Base-by-base conservation (phyloP, 2,888 invertebrate genomes). In the Sinelater perroti region DNA sequence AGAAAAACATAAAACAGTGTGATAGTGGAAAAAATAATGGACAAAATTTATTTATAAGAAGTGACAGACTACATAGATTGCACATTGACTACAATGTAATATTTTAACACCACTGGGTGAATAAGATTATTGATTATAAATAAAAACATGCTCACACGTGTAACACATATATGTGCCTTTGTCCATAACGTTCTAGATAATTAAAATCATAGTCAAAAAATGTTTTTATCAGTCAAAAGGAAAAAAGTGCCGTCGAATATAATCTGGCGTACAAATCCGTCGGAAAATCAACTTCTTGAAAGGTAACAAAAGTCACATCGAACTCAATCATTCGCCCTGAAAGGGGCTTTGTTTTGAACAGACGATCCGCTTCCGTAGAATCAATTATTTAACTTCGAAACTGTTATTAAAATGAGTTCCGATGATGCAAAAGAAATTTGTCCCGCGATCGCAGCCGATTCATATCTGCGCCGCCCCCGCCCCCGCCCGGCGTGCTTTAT, bases 321-420 rank as follows among this genome's bases (percentile, higher is more conserved):
- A 56, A 62, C 61, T 52, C 65, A 62, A 65, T 65, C 64, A 56
- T 61, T 57, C 64, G 51, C 46, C 44, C 50, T 58, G 54, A 55
- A 61, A 55, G 61, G 59, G 55, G 47, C 55, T 64, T 64, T 64
- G 64, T 65, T 63, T 66, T 66, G 62, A 60, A 42, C 61, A 59
- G 62, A 61, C 62, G 65, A 61, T 61, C 51, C 65, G 61, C 61
- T 64, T 64, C 65, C 59, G 60, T 57, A 52, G 54, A 67, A 65
- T 67, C 65, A 67, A 67, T 67, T 67, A 67, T 67, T 67, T 66
- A 66, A 67, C 67, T 67, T 67, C 58, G 59, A 53, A 65, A 67
- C 65, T 65, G 65, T 64, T 67, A 67, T 67, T 67, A 65, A 67
- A 66, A 67, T 65, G 59, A 67, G 61, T 63, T 56, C 53, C 30